A percentile compares a stretch with the other conserved stretches of the same genome.
Evolutionary conservation across 1,140 invertebrate species (phyloP).

Genomic region (Lepidurus arcticus): DNA sequence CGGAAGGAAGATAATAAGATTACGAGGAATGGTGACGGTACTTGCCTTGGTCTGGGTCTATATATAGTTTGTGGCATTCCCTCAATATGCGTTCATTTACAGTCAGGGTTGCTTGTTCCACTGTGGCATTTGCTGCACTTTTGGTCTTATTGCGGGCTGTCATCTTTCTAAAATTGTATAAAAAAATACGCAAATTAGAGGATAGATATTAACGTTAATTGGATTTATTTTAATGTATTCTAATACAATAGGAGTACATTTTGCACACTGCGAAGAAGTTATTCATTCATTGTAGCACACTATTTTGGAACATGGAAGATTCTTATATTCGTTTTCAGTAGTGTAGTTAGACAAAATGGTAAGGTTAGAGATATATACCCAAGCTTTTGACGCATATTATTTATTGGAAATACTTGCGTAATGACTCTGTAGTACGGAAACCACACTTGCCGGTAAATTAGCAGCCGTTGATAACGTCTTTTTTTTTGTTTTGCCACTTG

Average conservation of each 20-base stretch:
- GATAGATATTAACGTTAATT: background rate
- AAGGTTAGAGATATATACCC: no score
- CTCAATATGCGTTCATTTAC: conserved; percentile 54
- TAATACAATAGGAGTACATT: no score
- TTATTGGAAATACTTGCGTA: no score
- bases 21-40: background rate
- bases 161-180: background rate
- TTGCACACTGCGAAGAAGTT: no score
- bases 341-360: no score
- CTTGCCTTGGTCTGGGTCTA: conserved; percentile 52
- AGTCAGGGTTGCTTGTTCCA: conserved; percentile 48
- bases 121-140: conserved; percentile 36
- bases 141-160: background rate
- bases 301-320: no score
- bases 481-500: conserved; percentile 12
- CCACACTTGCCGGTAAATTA: background rate
- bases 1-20: background rate
- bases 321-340: no score
- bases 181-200: background rate
- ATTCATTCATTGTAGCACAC: no score
- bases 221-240: no score
- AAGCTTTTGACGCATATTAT: no score
- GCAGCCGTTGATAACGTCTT: background rate
- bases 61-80: conserved; percentile 54
- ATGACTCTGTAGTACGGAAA: background rate